Percentiles rank a stretch among this genome's conserved stretches.
phyloP scores from a whole-genome alignment of 2,113 vertebrate species.

The Dermatemys mawii region DNA sequence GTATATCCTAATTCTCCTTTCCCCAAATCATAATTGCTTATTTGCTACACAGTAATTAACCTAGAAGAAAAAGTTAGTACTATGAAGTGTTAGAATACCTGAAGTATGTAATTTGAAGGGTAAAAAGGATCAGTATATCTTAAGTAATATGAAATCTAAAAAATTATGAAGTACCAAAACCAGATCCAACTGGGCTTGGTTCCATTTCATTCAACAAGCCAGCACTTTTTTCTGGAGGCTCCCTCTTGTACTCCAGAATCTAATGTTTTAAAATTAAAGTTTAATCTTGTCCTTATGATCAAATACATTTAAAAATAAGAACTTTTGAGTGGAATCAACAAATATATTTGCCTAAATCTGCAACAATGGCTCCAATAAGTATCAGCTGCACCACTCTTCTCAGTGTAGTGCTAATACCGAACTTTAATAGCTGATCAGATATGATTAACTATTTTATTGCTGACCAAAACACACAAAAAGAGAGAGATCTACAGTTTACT shows the following conservation, averaged over 20 bases:
- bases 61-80: neutral
- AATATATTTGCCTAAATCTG: too few relatives aligned
- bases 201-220: neutral
- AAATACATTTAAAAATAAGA: neutral
- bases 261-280: neutral
- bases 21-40: neutral
- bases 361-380: neutral
- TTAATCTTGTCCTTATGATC: neutral
- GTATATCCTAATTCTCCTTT: neutral
- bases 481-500: neutral
- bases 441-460: neutral
- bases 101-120: neutral
- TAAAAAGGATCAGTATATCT: too few relatives aligned
- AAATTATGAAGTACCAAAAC: neutral
- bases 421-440: neutral
- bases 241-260: neutral
- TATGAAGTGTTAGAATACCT: neutral
- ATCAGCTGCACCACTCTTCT: neutral
- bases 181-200: fast-evolving
- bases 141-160: neutral
- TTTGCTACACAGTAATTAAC: neutral
- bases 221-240: neutral
- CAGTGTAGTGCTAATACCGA: neutral
- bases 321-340: neutral
- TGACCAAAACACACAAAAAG: neutral